Evolutionary conservation across 53 echinoderm and acorn worm species (phyloP).

Genomic region (Paelopatides confundens): DNA sequence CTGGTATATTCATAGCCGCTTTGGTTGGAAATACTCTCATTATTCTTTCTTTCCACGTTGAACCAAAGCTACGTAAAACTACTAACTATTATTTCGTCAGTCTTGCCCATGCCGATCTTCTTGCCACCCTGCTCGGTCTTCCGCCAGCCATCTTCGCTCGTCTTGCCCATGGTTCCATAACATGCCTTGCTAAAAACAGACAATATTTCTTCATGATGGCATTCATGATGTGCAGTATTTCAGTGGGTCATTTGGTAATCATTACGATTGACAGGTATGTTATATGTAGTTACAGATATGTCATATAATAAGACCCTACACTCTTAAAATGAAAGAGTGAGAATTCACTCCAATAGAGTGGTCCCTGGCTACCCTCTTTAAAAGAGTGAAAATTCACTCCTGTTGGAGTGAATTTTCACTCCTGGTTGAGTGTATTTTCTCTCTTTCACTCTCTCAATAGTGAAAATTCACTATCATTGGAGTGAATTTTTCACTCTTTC

Average conservation of each 20-base stretch:
- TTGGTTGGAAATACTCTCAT: conserved; percentile 26
- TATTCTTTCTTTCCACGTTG: conserved; percentile 23
- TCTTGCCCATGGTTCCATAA: not conserved
- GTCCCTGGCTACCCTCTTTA: too few species aligned
- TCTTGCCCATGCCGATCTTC: conserved; percentile 37
- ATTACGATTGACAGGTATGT: conserved; percentile 45
- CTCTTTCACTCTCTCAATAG: too few species aligned
- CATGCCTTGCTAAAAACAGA: conserved; percentile 32
- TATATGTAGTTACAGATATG: too few species aligned
- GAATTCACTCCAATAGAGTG: too few species aligned
- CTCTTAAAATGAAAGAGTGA: too few species aligned
- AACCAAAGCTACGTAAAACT: conserved; percentile 31
- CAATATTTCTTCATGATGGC: conserved; percentile 42
- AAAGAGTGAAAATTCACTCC: too few species aligned
- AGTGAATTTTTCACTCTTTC: too few species aligned
- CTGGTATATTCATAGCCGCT: conserved; percentile 10
- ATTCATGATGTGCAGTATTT: conserved; percentile 43
- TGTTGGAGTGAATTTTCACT: too few species aligned
- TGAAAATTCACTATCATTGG: too few species aligned
- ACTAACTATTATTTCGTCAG: conserved; percentile 38
- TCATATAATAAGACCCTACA: too few species aligned
- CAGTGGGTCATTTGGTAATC: conserved; percentile 25
- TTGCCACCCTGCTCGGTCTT: conserved; percentile 10
- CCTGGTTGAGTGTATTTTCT: too few species aligned
- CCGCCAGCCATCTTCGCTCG: conserved; percentile 26